Evolutionary conservation across 1,140 invertebrate species (phyloP), one percentile per base, ranked within the genome.

Genomic region (Drosophila pseudoobscura): DNA sequence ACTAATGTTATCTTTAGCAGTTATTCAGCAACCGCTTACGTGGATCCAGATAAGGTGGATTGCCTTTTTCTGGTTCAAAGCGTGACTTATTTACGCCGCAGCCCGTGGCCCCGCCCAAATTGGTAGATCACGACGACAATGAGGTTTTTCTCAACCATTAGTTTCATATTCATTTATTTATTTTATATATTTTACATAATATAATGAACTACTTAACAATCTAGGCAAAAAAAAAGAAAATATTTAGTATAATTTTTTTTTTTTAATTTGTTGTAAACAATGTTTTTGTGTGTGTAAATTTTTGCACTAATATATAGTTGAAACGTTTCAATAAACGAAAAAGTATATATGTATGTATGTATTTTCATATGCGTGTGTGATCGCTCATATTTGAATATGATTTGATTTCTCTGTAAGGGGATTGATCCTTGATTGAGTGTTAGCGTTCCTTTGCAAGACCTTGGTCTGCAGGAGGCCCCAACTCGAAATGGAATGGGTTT

Each of bases 121-220:
- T 52, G 29, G 31, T 9, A 50, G 26, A 17, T 41, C 47, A 51
- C 31, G 29, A 39, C 35, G 4, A 35, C 31, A 39, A 4, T 39
- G 35, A 35, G 31, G 3, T 35, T 35, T 11, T 35, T 13, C 35
- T 39, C 35, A 11, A 39, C 46, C 65, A 80, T 51, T 69, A 87
- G 64, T 71, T 76, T 88, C 66, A 79, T 88, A 88, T 82, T 87
- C 71, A 88, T 88, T 83, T 88, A 88, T 88, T 89, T 84, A 75
- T 78, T 89, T 89, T 80, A 74, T 58, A 80, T 80, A 72, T 77
- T 85, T 84, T 84, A 89, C 80, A 89, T 84, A 84, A 80, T 89
- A 83, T 80, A 84, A 89, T 89, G 76, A 89, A 89, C 84, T 89
- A 89, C 79, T 89, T 89, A 84, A 59, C 46, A 50, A 62, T 24